These are phyloP conservation scores for Limosa lapponica DNA, from an alignment of 2,797 vertebrate species.

Conservation along the genomic window DNA sequence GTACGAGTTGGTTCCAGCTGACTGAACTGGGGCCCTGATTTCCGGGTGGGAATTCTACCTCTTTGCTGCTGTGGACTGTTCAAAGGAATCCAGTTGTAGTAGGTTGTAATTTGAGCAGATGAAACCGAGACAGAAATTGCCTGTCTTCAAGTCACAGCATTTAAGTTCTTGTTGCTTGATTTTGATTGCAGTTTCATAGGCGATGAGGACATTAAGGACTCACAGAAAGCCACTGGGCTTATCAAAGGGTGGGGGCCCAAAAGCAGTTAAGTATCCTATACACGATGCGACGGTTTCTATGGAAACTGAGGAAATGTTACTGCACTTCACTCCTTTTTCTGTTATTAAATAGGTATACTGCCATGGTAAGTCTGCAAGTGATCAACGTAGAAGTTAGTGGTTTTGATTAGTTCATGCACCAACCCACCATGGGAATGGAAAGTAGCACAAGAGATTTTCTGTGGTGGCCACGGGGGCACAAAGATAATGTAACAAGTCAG, in stretches of 20 bases:
- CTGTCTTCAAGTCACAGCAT: background rate
- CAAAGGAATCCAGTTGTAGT: background rate
- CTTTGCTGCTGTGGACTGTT: background rate
- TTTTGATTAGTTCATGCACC: constrained; percentile 15
- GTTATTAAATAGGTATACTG: background rate
- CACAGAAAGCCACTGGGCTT: background rate
- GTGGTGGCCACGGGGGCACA: background rate
- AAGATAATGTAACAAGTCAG: constrained; percentile 43
- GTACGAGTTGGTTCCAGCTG: background rate
- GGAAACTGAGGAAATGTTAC: background rate
- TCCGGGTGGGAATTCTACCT: background rate
- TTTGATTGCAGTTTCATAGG: background rate
- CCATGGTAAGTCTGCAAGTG: background rate
- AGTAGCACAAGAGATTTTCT: constrained; percentile 32
- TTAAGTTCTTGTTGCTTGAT: background rate
- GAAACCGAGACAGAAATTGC: background rate
- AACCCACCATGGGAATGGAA: constrained; percentile 16
- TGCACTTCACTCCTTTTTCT: background rate
- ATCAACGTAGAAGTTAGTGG: background rate
- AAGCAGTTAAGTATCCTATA: background rate
- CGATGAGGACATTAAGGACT: background rate
- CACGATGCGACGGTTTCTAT: background rate
- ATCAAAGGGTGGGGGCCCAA: background rate
- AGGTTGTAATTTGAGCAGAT: background rate
- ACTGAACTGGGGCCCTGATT: background rate